Base-by-base conservation (phyloP, 2,888 invertebrate species). In the Drosophila cracens region DNA sequence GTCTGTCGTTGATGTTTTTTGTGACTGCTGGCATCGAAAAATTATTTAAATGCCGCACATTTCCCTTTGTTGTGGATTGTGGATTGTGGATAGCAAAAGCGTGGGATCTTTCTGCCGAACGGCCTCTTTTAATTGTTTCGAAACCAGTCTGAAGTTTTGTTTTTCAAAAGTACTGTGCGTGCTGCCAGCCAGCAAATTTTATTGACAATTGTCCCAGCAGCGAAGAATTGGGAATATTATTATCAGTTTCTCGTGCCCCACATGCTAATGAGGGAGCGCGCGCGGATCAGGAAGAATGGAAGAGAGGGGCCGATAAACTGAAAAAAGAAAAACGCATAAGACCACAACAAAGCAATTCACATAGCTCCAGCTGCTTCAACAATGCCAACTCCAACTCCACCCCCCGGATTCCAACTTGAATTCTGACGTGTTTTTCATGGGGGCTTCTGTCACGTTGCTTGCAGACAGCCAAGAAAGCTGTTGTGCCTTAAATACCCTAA, bases 1-100 rank as follows among this genome's bases (percentile, higher is more conserved):
- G 69, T 60, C 54, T 31, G 48, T 18, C 27, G 54, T 8, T 54
- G 54, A 18, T 36, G 2, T 27, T 48, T 56, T 36, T 71, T 85
- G 89, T 86, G 76, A 31, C 11, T 81, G 87, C 64, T 76, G 84
- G 59, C 80, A 78, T 71, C 80, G 67, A 78, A 82, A 74, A 74
- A 83, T 81, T 86, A 85, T 85, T 85, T 85, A 85, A 85, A 87
- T 87, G 82, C 72, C 68, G 66, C 49, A 76, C 76, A 85, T 78
- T 85, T 88, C 69, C 87, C 65, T 81, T 74, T 64, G 68, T 58
- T 25, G 46, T 27, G 46, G 46, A 25, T 49, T 43, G 36, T 18
- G 33, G 43, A 8, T 18, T 38, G 38, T 33, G 51, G 57, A 56
- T 51, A 33, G 48, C 57, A 60, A 83, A 83, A 89, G 85, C 87